Conservation (phyloP, 2,888 invertebrate species). For the Noctuana brunneofusca region DNA sequence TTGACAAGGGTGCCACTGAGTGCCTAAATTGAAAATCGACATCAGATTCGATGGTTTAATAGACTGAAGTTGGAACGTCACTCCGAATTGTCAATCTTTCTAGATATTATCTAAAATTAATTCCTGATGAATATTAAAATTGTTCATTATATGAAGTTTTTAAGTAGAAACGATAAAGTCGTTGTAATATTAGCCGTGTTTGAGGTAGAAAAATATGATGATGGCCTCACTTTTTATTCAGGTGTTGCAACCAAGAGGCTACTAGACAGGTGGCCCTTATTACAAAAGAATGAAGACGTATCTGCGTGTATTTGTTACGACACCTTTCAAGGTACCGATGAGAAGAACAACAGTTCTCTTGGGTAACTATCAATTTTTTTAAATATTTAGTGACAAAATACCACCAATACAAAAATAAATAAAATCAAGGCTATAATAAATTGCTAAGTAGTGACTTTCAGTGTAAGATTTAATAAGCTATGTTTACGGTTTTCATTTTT, state of each 20-base stretch:
- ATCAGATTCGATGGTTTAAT: conserved; percentile 42
- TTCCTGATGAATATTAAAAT: not conserved
- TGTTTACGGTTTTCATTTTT: too few relatives aligned
- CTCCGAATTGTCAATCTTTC: conserved; percentile 12
- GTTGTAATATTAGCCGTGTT: too few relatives aligned
- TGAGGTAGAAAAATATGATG: too few relatives aligned
- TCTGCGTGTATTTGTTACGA: conserved; percentile 5
- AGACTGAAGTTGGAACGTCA: conserved; percentile 30
- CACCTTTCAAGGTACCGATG: not conserved
- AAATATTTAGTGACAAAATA: too few relatives aligned
- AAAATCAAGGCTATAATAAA: too few relatives aligned
- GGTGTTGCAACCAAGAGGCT: not conserved
- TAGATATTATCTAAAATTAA: conserved; percentile 11
- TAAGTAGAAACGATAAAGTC: not conserved
- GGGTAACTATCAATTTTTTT: not conserved
- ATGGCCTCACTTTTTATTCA: not conserved
- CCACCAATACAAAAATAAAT: too few relatives aligned
- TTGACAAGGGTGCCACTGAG: conserved; percentile 57
- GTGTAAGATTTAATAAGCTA: too few relatives aligned
- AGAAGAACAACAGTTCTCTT: not conserved
- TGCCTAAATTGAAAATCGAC: conserved; percentile 47
- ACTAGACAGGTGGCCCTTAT: not conserved
- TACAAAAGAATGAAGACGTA: not conserved
- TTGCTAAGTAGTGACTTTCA: too few relatives aligned
- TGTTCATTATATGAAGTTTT: not conserved